These are phyloP conservation scores for Diogma glabrata DNA, from an alignment of 2,888 invertebrate genomes.

Conservation along the genomic window DNA sequence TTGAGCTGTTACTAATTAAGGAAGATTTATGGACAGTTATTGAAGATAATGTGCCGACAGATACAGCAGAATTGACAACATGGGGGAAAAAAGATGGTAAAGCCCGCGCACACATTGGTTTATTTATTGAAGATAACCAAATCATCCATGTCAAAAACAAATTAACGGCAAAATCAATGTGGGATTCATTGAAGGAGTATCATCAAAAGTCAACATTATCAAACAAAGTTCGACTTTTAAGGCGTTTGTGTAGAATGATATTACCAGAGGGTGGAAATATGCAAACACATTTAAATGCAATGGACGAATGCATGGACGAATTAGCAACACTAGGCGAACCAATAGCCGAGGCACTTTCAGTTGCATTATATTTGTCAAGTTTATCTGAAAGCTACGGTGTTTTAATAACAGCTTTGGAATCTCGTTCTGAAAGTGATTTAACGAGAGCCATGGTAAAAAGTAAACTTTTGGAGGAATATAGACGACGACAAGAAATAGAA, in stretches of 20 bases:
- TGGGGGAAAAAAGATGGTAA: not conserved
- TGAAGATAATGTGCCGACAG: not conserved
- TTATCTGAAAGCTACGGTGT: too few relatives aligned
- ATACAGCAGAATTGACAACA: not conserved
- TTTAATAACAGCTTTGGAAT: conserved; percentile 10
- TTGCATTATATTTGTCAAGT: conserved; percentile 5
- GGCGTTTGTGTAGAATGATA: not conserved
- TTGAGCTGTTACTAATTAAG: too few relatives aligned
- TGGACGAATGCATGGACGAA: not conserved
- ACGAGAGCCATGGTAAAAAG: conserved; percentile 17
- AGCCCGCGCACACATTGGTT: not conserved
- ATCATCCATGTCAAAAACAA: not conserved
- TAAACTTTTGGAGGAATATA: conserved; percentile 14
- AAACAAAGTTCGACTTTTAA: not conserved
- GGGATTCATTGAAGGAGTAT: conserved; percentile 1
- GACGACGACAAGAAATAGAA: conserved; percentile 12
- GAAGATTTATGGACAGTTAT: not conserved
- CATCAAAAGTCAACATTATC: conserved; percentile 5
- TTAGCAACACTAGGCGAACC: not conserved
- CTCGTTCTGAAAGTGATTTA: not conserved
- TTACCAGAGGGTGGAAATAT: not conserved
- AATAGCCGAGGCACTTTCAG: not conserved
- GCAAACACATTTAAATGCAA: not conserved
- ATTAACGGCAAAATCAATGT: not conserved
- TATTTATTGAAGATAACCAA: not conserved